Percentiles rank a stretch among this genome's conserved stretches.
phyloP scores from a whole-genome alignment of 2,888 invertebrate genomes.

The Rugalucina vietnamica region DNA sequence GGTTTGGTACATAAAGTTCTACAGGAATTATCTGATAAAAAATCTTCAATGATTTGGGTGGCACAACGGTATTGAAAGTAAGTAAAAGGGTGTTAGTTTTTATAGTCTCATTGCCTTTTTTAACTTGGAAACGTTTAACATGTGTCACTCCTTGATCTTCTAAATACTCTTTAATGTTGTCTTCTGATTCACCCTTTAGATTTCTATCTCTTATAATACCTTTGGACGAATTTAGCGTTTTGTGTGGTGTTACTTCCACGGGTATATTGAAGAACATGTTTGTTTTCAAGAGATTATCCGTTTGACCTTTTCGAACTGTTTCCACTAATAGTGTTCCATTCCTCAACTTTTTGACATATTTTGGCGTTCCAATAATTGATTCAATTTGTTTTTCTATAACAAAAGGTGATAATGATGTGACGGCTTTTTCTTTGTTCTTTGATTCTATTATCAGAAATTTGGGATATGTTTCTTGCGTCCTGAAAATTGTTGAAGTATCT shows the following conservation, averaged over 20 bases:
- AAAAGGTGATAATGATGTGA: neutral
- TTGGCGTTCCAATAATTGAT: neutral
- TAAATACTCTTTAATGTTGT: neutral
- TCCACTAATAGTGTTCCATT: neutral
- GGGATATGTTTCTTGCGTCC: too few relatives aligned
- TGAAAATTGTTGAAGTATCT: too few relatives aligned
- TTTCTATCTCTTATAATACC: neutral
- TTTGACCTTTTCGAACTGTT: conserved; percentile 7
- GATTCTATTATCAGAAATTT: too few relatives aligned
- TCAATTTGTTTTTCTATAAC: neutral
- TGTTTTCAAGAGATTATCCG: neutral
- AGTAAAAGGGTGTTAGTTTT: neutral
- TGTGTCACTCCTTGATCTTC: neutral
- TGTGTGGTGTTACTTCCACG: neutral
- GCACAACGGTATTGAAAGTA: neutral
- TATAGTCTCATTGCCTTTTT: neutral
- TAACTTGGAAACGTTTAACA: neutral
- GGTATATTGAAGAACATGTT: neutral
- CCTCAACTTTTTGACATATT: neutral
- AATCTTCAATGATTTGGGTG: neutral
- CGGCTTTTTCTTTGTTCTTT: neutral
- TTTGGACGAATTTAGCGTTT: neutral
- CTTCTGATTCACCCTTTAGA: neutral
- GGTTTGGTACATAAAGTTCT: neutral
- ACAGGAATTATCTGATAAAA: neutral